Conservation (phyloP, 2,797 vertebrate genomes). For the Malacoctenus gilli region DNA sequence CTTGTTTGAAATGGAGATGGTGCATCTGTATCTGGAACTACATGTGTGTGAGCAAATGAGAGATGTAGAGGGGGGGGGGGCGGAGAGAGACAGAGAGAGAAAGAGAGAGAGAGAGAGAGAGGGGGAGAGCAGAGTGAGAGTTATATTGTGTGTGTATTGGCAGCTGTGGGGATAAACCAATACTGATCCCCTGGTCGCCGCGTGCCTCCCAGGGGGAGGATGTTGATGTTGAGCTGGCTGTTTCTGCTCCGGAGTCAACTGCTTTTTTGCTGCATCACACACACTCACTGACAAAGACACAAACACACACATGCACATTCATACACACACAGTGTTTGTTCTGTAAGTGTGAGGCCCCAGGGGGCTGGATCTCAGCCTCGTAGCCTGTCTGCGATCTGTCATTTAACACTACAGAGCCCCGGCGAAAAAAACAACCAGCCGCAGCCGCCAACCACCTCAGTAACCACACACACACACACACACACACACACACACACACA, state of each 20-base stretch:
- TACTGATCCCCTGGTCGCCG: constrained; percentile 75
- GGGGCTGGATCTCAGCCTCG: constrained; percentile 74
- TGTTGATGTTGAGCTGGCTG: constrained; percentile 79
- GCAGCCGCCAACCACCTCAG: constrained; percentile 58
- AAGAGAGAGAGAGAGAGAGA: constrained; percentile 4
- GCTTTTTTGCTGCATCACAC: constrained; percentile 73
- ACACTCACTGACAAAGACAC: constrained; percentile 23
- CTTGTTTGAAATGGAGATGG: constrained; percentile 42
- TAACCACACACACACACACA: constrained; percentile 61
- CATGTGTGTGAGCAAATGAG: constrained; percentile 18
- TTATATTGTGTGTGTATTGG: constrained; percentile 57
- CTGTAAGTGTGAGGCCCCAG: constrained; percentile 76
- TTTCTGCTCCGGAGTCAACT: constrained; percentile 72
- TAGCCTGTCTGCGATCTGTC: constrained; percentile 79
- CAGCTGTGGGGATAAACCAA: constrained; percentile 79
- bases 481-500: constrained; percentile 42
- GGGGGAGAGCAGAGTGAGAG: constrained; percentile 13
- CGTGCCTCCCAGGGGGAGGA: constrained; percentile 76
- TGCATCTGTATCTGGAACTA: constrained; percentile 38
- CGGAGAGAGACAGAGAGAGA: constrained; percentile 12
- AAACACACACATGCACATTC: constrained; percentile 6
- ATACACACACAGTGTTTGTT: constrained; percentile 63
- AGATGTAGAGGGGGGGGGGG: neutral
- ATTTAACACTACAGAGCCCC: constrained; percentile 72
- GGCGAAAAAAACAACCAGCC: constrained; percentile 70